These are phyloP conservation scores for Rhodeus uyekii DNA, from an alignment of 2,797 vertebrate genomes.

Conservation along the genomic window DNA sequence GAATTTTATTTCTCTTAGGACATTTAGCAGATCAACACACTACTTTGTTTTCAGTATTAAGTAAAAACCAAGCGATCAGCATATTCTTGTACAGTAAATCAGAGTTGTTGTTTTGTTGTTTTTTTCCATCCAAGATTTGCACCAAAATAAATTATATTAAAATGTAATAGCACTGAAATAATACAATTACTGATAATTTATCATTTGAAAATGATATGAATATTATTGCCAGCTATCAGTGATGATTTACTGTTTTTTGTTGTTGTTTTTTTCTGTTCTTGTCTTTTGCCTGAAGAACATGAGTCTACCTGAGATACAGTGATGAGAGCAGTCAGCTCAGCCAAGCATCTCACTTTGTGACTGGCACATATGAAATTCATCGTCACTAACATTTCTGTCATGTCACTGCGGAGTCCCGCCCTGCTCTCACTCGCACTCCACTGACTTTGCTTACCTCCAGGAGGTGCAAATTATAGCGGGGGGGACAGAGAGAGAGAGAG, in stretches of 20 bases:
- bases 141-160: background rate
- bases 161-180: background rate
- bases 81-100: background rate
- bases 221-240: background rate
- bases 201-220: no score
- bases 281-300: slow-evolving; percentile 68
- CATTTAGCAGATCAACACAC: slow-evolving; percentile 62
- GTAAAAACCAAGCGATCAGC: slow-evolving; percentile 18
- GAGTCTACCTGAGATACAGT: slow-evolving; percentile 97
- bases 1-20: slow-evolving; percentile 75
- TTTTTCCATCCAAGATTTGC: background rate
- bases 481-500: no score
- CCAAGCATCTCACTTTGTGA: slow-evolving; percentile 92
- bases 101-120: background rate
- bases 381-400: slow-evolving; percentile 99
- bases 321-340: slow-evolving; percentile 97
- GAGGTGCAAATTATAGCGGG: slow-evolving; percentile 85
- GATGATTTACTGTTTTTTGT: slow-evolving; percentile 22
- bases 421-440: slow-evolving; percentile 94
- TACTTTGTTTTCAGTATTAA: slow-evolving; percentile 67
- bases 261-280: slow-evolving; percentile 44
- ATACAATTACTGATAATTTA: background rate
- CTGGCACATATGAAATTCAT: slow-evolving; percentile 99
- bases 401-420: slow-evolving; percentile 95
- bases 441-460: slow-evolving; percentile 93